Base-by-base conservation (phyloP, 23 tunicate genomes). In the Styela clava region DNA sequence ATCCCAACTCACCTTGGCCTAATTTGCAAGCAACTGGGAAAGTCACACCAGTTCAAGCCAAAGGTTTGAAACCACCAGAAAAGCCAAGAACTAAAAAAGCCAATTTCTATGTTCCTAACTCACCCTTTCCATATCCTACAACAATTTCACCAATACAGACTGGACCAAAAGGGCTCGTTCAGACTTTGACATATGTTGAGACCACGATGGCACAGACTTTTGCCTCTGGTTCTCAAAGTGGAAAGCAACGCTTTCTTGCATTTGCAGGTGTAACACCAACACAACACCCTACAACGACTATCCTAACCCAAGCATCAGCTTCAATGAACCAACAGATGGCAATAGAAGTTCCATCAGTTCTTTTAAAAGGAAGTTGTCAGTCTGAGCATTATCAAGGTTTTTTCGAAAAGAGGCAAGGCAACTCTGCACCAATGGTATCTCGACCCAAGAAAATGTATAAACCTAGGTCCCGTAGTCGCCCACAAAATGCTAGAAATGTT, bases 321-420 rank as follows among this genome's bases (percentile, higher is more conserved):
- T 7, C 27, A 28, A 26, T 19, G 16, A 16, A 33, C 9, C 70
- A 65, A 16, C 34, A 29, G 29, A 3, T 12, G 3, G 35, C 16
- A 3, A 27, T 16, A 3, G 37, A 31, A 28, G 37, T 71, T 3
- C 37, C 37, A 22, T 76, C 81, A 7, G 64, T 76, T 0, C 64
- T 76, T 16, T 36, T 76, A 26, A 76, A 76, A 52, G 81, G 81
- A 36, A 44, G 62, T 20, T 76, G 81, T 1, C 81, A 76, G 37
- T 12, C n/a, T 21, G 64, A 16, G 21, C 56, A 44, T 44, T 44
- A 44, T 12, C 12, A 7, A 44, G 9, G 12, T 44, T 5, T 5
- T 44, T 5, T 44, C 9, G 24, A 31, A 34, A 3, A n/a, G 16
- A n/a, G 3, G 24, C 5, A 16, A 30, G 35, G 34, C 34, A 18